A percentile compares a stretch with the other conserved stretches of the same genome.
These are phyloP conservation scores for Carollia perspicillata DNA, from an alignment of 2,113 vertebrate species.

Conservation along the genomic window DNA sequence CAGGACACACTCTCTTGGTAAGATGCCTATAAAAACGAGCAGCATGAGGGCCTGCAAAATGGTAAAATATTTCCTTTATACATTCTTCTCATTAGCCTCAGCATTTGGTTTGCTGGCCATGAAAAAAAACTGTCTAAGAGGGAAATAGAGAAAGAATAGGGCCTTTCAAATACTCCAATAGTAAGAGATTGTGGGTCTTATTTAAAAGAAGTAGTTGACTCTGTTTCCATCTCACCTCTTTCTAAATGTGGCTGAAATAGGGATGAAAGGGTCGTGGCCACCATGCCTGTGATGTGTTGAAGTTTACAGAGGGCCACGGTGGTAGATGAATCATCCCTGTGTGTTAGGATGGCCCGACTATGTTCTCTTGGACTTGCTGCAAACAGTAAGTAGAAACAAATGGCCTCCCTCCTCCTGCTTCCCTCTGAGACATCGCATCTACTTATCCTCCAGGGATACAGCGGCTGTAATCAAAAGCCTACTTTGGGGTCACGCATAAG, in stretches of 20 bases:
- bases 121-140: not conserved
- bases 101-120: not conserved
- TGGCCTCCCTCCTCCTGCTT: not conserved
- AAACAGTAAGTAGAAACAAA: not conserved
- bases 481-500: too few relatives aligned
- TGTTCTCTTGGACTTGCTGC: not conserved
- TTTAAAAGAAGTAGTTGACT: constrained; percentile 30
- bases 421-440: not conserved
- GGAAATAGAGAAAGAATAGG: not conserved
- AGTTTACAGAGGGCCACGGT: not conserved
- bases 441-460: not conserved
- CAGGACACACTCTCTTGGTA: not conserved
- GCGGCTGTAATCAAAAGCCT: not conserved
- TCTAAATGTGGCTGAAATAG: not conserved
- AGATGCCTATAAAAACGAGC: not conserved
- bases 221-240: not conserved
- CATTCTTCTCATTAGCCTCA: constrained; percentile 5
- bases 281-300: not conserved
- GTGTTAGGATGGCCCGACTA: too few relatives aligned
- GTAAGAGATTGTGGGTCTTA: not conserved
- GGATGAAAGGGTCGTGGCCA: not conserved
- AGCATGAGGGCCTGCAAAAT: not conserved
- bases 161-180: constrained; percentile 25
- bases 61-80: not conserved
- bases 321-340: not conserved